A percentile compares a stretch with the other conserved stretches of the same genome.
These are phyloP conservation scores for Caenorhabditis angaria DNA, from an alignment of 2,888 invertebrate species.

Conservation along the genomic window DNA sequence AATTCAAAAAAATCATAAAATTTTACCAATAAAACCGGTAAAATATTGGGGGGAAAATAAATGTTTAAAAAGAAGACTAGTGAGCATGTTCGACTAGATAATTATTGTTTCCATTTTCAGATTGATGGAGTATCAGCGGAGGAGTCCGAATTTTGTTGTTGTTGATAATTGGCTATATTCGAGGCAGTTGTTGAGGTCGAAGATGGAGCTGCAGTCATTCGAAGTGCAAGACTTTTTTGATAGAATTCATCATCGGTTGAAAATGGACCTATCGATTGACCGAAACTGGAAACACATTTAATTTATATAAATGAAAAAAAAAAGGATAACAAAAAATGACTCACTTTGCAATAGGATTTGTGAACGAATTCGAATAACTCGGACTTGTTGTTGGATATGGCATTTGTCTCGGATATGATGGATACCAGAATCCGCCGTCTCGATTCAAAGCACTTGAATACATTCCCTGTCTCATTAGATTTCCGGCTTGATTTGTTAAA, in stretches of 20 bases:
- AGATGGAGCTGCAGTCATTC: constrained; percentile 45
- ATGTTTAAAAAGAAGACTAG: no score
- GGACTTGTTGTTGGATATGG: constrained; percentile 64
- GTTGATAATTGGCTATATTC: constrained; percentile 34
- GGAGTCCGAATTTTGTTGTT: constrained; percentile 22
- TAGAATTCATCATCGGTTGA: constrained; percentile 64
- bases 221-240: constrained; percentile 57
- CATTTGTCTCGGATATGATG: constrained; percentile 66
- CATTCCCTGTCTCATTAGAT: constrained; percentile 55
- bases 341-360: constrained; percentile 60
- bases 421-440: constrained; percentile 55
- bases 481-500: constrained; percentile 46
- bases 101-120: no score
- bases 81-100: no score
- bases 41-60: no score
- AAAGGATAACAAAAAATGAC: neutral
- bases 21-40: no score
- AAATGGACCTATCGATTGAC: constrained; percentile 51
- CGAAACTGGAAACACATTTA: constrained; percentile 37
- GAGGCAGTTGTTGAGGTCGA: constrained; percentile 20
- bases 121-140: constrained; percentile 32
- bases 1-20: no score
- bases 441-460: constrained; percentile 47
- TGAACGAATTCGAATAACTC: constrained; percentile 59
- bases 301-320: neutral